phyloP scores from a whole-genome alignment of 2,888 invertebrate species.

The Epinotia bilunana region DNA sequence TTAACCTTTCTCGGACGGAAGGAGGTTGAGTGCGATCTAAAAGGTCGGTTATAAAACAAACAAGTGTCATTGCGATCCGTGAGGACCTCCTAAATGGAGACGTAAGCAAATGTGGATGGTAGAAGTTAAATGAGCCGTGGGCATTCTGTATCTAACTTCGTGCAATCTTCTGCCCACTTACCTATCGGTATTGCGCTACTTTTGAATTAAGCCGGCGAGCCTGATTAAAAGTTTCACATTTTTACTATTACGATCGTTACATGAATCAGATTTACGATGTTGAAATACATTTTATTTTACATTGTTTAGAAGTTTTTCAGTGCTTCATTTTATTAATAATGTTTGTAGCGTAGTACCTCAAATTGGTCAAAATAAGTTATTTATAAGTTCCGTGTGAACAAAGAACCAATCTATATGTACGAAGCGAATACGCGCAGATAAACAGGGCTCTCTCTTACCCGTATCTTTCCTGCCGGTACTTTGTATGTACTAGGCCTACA shows the following conservation, averaged over 20 bases:
- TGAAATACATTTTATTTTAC: not conserved
- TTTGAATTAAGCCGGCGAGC: conserved; percentile 61
- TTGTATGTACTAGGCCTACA: conserved; percentile 66
- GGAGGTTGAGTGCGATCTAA: conserved; percentile 62
- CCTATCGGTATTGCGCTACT: conserved; percentile 60
- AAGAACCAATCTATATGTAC: conserved; percentile 31
- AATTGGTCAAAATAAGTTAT: conserved; percentile 27
- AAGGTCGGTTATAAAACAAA: conserved; percentile 71
- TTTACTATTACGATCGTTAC: conserved; percentile 19
- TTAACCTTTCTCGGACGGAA: conserved; percentile 50
- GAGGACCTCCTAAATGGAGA: conserved; percentile 63
- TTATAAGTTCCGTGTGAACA: conserved; percentile 36
- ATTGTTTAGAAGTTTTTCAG: not conserved
- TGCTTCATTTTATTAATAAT: not conserved
- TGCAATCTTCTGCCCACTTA: conserved; percentile 59
- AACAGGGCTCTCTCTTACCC: conserved; percentile 56
- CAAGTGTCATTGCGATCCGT: conserved; percentile 69
- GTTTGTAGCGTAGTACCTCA: not conserved
- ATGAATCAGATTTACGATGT: not conserved
- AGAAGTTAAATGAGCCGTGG: conserved; percentile 74
- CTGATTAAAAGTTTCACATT: conserved; percentile 54
- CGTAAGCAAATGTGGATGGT: conserved; percentile 73
- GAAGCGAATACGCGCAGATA: conserved; percentile 46
- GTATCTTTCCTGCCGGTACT: conserved; percentile 60
- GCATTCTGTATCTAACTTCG: conserved; percentile 64